These are phyloP conservation scores for Ictalurus furcatus DNA, from an alignment of 2,113 vertebrate species.

Conservation along the genomic window DNA sequence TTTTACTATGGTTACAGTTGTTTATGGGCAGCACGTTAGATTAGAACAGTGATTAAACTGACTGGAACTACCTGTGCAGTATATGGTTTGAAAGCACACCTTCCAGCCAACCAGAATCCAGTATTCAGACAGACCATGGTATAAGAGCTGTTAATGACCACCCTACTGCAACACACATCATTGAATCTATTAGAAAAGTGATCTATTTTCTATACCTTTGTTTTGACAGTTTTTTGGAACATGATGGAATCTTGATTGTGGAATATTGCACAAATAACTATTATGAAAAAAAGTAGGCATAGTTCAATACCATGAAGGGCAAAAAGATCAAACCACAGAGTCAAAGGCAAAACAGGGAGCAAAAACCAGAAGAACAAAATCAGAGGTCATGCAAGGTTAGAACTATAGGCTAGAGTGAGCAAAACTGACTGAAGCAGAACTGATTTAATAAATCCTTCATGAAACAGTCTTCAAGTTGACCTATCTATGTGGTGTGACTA, in stretches of 20 bases:
- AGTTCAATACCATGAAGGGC: not conserved
- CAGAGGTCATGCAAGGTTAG: not conserved
- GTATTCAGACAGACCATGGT: too few species aligned
- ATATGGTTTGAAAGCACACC: too few species aligned
- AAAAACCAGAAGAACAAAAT: not conserved
- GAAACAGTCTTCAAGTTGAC: not conserved
- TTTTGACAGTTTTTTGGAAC: not conserved
- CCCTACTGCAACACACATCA: not conserved
- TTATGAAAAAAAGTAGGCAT: not conserved
- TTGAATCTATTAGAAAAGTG: not conserved
- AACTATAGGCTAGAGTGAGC: not conserved
- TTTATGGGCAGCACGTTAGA: too few species aligned
- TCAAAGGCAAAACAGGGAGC: not conserved
- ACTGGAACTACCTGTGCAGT: too few species aligned
- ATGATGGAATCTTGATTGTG: not conserved
- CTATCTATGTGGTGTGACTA: conserved; percentile 1
- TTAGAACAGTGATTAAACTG: too few species aligned
- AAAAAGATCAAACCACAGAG: not conserved
- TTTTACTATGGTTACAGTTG: too few species aligned
- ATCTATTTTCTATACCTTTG: not conserved
- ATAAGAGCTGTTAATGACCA: not conserved
- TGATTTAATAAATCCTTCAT: not conserved
- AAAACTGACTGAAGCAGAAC: not conserved
- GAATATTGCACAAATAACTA: not conserved
- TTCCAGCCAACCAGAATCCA: too few species aligned